Evolutionary conservation across 2,888 invertebrate genomes (phyloP).

Genomic region (Patella depressa): DNA sequence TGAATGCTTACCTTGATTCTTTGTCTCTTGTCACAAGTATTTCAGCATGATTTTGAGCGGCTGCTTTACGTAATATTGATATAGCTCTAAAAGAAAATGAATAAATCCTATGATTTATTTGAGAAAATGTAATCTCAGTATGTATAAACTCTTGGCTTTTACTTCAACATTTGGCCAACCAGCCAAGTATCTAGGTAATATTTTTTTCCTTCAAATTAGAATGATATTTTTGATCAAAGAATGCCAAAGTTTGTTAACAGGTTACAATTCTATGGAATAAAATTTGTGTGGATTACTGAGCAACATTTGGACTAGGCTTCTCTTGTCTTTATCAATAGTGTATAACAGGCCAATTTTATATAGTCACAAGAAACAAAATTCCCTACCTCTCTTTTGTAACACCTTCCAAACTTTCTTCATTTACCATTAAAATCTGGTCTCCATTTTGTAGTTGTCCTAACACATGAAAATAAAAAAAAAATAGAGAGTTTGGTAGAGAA

Average conservation of each 20-base stretch:
- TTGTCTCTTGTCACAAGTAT: conserved; percentile 60
- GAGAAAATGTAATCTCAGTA: neutral
- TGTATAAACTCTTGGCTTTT: neutral
- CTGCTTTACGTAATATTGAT: conserved; percentile 58
- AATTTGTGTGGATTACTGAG: too few relatives aligned
- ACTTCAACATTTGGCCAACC: too few relatives aligned
- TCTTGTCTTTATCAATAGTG: too few relatives aligned
- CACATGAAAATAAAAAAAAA: conserved; percentile 12
- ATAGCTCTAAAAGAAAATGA: conserved; percentile 51
- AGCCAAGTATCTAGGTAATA: too few relatives aligned
- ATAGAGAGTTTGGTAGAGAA: too few relatives aligned
- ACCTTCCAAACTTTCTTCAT: conserved; percentile 60
- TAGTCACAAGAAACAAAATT: neutral
- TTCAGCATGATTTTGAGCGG: conserved; percentile 58
- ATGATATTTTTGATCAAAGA: too few relatives aligned
- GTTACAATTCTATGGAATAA: too few relatives aligned
- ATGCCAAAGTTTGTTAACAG: too few relatives aligned
- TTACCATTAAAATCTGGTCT: conserved; percentile 62
- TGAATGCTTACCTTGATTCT: conserved; percentile 50
- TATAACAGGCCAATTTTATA: too few relatives aligned
- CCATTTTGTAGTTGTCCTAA: conserved; percentile 59
- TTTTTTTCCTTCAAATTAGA: too few relatives aligned
- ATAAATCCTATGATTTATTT: neutral
- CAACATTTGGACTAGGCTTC: too few relatives aligned
- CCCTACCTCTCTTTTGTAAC: conserved; percentile 63